These are phyloP conservation scores for Peromyscus maniculatus DNA, from an alignment of 2,113 vertebrate species.

Conservation along the genomic window DNA sequence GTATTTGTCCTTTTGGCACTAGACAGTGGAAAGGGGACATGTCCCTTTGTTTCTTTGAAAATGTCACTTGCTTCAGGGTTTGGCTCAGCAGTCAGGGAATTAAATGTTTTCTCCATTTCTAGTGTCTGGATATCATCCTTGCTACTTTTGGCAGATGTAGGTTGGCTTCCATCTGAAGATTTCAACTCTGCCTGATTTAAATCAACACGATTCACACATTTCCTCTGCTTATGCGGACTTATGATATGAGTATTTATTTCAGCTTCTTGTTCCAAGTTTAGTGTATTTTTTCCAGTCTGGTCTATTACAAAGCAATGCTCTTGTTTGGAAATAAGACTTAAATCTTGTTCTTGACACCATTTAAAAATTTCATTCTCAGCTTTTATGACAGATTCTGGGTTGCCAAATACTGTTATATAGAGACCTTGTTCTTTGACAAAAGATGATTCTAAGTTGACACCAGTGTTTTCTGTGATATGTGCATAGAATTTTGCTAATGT, in stretches of 20 bases:
- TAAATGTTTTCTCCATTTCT: conserved; percentile 89
- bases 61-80: conserved; percentile 89
- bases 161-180: conserved; percentile 88
- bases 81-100: conserved; percentile 88
- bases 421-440: conserved; percentile 91
- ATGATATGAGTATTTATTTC: conserved; percentile 89
- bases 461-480: conserved; percentile 91
- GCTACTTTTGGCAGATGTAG: conserved; percentile 90
- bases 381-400: conserved; percentile 91
- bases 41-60: conserved; percentile 88
- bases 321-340: conserved; percentile 89
- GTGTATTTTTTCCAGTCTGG: conserved; percentile 90
- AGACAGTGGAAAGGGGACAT: conserved; percentile 88
- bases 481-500: conserved; percentile 91
- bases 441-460: conserved; percentile 91
- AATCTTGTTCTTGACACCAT: conserved; percentile 89
- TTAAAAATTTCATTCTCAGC: conserved; percentile 91
- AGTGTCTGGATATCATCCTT: conserved; percentile 89
- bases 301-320: conserved; percentile 90
- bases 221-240: conserved; percentile 87
- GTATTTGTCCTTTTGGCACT: conserved; percentile 90
- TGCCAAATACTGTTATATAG: conserved; percentile 92
- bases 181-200: conserved; percentile 91
- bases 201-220: conserved; percentile 88
- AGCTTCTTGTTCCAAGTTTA: conserved; percentile 90